phyloP scores from a whole-genome alignment of 2,888 invertebrate genomes.

The Julus scandinavius region DNA sequence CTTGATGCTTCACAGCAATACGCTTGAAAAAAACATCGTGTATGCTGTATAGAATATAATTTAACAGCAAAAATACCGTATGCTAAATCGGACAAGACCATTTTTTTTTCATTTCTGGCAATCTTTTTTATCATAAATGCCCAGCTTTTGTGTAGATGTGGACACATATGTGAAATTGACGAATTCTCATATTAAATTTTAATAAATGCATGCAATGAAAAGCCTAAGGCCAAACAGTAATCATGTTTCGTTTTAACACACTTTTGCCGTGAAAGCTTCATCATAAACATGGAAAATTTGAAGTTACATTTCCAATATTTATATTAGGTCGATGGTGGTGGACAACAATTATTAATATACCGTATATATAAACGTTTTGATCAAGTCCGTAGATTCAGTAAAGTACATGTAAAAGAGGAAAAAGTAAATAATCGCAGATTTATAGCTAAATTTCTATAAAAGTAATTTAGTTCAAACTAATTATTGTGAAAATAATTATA shows the following conservation, averaged over 20 bases:
- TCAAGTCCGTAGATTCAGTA: not conserved
- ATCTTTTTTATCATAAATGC: not conserved
- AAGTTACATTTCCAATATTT: not conserved
- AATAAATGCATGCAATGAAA: not conserved
- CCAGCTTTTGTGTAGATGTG: not conserved
- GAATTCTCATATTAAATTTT: conserved; percentile 4
- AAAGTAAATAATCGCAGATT: too few relatives aligned
- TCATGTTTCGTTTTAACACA: not conserved
- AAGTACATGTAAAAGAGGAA: not conserved
- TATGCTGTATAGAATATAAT: not conserved
- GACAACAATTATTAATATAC: not conserved
- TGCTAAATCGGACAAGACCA: not conserved
- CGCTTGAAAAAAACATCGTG: not conserved
- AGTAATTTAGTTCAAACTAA: too few relatives aligned
- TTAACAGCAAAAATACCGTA: not conserved
- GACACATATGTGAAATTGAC: not conserved
- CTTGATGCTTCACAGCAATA: not conserved
- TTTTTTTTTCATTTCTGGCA: not conserved
- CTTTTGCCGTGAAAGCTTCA: not conserved
- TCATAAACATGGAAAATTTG: not conserved
- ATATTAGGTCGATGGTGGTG: not conserved
- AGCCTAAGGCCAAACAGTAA: not conserved
- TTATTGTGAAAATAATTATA: too few relatives aligned
- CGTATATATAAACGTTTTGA: not conserved
- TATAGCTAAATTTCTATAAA: too few relatives aligned